Conservation (phyloP, 2,113 vertebrate genomes). For the Pteropus alecto region DNA sequence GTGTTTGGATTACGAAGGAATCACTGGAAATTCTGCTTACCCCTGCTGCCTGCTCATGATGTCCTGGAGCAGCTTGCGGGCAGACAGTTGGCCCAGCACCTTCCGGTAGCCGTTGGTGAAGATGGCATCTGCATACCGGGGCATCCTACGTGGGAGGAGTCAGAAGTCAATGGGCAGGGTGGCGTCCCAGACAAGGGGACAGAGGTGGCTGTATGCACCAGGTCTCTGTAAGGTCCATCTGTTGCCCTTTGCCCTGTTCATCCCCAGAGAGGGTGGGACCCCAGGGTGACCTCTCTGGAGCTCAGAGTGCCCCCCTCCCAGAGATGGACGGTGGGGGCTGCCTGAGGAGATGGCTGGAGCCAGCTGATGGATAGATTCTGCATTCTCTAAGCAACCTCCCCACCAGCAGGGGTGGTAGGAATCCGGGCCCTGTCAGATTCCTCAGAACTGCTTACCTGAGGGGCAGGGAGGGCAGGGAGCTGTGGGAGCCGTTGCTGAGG, state of each 20-base stretch:
- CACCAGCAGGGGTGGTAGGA: background rate
- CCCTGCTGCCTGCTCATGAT: slow-evolving; percentile 91
- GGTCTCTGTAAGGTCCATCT: slow-evolving; percentile 72
- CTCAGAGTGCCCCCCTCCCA: slow-evolving; percentile 52
- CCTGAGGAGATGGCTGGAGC: slow-evolving; percentile 16
- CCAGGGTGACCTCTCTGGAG: slow-evolving; percentile 49
- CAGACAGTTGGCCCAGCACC: slow-evolving; percentile 92
- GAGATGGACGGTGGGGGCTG: background rate
- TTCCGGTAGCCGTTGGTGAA: slow-evolving; percentile 96
- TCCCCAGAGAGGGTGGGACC: slow-evolving; percentile 20
- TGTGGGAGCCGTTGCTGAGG: slow-evolving; percentile 84
- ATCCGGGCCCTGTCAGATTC: background rate
- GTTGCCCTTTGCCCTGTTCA: slow-evolving; percentile 48
- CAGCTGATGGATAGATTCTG: background rate
- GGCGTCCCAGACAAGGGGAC: background rate
- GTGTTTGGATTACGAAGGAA: accelerated
- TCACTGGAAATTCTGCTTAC: slow-evolving; percentile 78
- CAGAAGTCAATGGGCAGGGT: background rate
- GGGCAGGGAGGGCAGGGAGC: slow-evolving; percentile 85
- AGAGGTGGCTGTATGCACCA: slow-evolving; percentile 69
- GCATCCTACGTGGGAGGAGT: slow-evolving; percentile 81
- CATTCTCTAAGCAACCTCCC: background rate
- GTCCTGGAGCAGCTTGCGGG: slow-evolving; percentile 92
- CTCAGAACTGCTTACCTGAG: slow-evolving; percentile 86
- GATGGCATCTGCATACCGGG: slow-evolving; percentile 93